Conservation (phyloP, 2,797 vertebrate species). For the Rhynchonycteris naso region DNA sequence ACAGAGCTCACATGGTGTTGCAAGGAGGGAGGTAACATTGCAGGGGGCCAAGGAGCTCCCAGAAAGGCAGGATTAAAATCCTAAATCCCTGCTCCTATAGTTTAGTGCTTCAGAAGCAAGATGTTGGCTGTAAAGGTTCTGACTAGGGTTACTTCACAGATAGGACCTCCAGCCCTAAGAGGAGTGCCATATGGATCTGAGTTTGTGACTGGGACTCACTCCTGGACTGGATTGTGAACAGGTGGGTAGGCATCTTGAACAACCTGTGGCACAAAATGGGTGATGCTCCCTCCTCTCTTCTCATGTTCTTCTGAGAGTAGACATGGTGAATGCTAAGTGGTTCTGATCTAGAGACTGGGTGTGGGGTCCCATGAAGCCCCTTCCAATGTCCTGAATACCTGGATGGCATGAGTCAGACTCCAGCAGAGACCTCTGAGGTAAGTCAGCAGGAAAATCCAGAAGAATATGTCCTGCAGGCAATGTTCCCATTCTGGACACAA, state of each 20-base stretch:
- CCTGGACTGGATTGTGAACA: rapidly evolving
- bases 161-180: neutral
- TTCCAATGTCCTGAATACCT: too few relatives aligned
- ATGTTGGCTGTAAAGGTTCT: neutral
- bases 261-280: rapidly evolving
- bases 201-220: rapidly evolving
- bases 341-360: neutral
- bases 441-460: rapidly evolving
- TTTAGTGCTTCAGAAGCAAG: rapidly evolving
- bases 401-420: rapidly evolving
- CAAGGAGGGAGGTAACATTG: rapidly evolving
- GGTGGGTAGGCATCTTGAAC: neutral
- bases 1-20: neutral
- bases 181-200: neutral
- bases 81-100: too few relatives aligned
- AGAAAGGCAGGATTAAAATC: rapidly evolving
- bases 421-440: rapidly evolving
- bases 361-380: neutral
- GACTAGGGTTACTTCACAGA: rapidly evolving
- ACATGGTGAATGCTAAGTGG: rapidly evolving
- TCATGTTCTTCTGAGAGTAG: rapidly evolving
- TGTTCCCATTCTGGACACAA: rapidly evolving
- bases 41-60: too few relatives aligned
- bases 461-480: rapidly evolving
- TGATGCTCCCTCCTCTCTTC: rapidly evolving